phyloP scores from a whole-genome alignment of 1,140 invertebrate genomes.

The Ostrea denselamellosa region DNA sequence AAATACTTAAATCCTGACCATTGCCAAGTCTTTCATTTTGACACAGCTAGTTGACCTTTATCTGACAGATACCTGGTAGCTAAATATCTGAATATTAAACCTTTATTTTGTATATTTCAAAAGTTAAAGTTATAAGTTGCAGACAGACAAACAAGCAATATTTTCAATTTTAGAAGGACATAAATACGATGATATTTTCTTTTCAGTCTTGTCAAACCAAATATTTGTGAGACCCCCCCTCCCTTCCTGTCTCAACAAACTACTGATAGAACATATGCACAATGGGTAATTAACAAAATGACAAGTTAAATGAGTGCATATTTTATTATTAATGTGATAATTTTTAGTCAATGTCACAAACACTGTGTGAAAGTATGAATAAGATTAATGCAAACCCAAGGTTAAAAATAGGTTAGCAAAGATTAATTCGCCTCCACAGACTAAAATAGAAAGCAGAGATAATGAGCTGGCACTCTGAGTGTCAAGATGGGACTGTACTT shows the following conservation, averaged over 20 bases:
- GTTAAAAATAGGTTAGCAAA: neutral
- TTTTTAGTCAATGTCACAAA: constrained; percentile 1
- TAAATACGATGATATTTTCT: too few relatives aligned
- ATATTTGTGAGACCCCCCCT: too few relatives aligned
- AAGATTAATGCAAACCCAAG: neutral
- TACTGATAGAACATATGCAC: neutral
- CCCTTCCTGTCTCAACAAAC: neutral
- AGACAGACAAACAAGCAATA: too few relatives aligned
- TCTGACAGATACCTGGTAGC: too few relatives aligned
- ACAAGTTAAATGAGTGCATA: neutral
- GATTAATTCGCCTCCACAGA: neutral
- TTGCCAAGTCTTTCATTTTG: too few relatives aligned
- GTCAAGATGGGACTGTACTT: neutral
- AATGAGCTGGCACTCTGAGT: neutral
- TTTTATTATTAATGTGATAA: constrained; percentile 4
- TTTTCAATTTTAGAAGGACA: too few relatives aligned
- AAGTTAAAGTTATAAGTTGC: too few relatives aligned
- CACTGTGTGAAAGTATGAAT: neutral
- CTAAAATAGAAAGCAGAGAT: neutral
- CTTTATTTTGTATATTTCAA: too few relatives aligned
- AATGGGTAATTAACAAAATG: neutral
- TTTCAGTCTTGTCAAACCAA: too few relatives aligned
- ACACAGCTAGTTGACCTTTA: too few relatives aligned
- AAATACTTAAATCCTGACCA: too few relatives aligned
- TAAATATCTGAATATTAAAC: too few relatives aligned